Conservation (phyloP, 35 echinoderm and acorn worm genomes). For the Amphiura filiformis region DNA sequence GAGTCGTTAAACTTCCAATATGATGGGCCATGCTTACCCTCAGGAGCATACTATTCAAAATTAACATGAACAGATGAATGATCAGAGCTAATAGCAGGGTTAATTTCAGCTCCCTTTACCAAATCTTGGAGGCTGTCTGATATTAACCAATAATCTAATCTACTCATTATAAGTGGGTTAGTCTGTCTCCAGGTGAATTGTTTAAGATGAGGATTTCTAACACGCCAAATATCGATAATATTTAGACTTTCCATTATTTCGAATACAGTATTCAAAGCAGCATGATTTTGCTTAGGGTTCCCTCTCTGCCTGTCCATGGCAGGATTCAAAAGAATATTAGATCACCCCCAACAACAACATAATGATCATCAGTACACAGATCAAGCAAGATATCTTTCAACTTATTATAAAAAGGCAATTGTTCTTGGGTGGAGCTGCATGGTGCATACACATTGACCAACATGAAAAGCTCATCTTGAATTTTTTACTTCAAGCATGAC, state of each 20-base stretch:
- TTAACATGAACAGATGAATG: background rate
- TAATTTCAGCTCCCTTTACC: background rate
- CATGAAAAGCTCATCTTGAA: slow-evolving; percentile 8
- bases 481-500: background rate
- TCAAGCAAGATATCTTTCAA: slow-evolving; percentile 11
- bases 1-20: slow-evolving; percentile 3
- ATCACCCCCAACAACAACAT: slow-evolving; percentile 2
- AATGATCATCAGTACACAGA: background rate
- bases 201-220: slow-evolving; percentile 10
- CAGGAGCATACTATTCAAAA: background rate
- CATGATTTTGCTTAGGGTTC: background rate
- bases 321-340: background rate
- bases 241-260: slow-evolving; percentile 2
- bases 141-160: slow-evolving; percentile 20
- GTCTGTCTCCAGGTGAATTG: slow-evolving; percentile 25
- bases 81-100: slow-evolving; percentile 13
- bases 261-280: background rate
- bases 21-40: background rate
- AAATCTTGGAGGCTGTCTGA: background rate
- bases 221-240: slow-evolving; percentile 21
- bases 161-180: slow-evolving; percentile 2
- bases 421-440: slow-evolving; percentile 2
- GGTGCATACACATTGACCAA: background rate
- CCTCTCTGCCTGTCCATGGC: background rate
- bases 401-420: slow-evolving; percentile 11